phyloP scores from a whole-genome alignment of 2,888 invertebrate genomes.

The Nematopogon swammerdamellus region DNA sequence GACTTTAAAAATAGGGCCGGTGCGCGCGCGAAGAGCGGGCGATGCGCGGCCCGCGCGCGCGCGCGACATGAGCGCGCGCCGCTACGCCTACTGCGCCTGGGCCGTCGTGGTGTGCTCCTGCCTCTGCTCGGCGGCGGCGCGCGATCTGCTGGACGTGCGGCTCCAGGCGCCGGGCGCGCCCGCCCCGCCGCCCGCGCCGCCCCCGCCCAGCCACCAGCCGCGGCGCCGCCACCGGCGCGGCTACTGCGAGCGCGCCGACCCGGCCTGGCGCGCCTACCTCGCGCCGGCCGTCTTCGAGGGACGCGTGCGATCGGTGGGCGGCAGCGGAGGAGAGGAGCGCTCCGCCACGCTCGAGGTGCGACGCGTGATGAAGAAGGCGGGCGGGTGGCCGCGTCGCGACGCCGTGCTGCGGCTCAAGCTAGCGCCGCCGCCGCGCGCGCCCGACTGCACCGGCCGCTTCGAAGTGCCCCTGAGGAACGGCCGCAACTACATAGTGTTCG shows the following conservation, averaged over 20 bases:
- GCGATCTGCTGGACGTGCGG: neutral
- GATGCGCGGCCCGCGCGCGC: constrained; percentile 42
- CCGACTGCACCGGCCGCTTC: constrained; percentile 41
- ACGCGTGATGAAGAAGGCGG: constrained; percentile 39
- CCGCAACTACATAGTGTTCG: constrained; percentile 49
- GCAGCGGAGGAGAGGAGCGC: constrained; percentile 23
- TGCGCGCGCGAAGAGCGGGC: constrained; percentile 16
- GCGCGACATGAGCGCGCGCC: constrained; percentile 34
- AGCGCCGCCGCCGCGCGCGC: constrained; percentile 21
- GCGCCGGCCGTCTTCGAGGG: constrained; percentile 51
- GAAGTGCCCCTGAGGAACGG: constrained; percentile 45
- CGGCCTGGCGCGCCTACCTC: constrained; percentile 51
- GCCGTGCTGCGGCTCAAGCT: constrained; percentile 35
- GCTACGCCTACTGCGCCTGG: constrained; percentile 32
- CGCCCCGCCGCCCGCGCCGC: constrained; percentile 10
- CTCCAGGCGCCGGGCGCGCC: no score
- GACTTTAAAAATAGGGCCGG: constrained; percentile 1
- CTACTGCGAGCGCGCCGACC: constrained; percentile 53
- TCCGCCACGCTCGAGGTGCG: constrained; percentile 41
- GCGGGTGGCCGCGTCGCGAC: constrained; percentile 36
- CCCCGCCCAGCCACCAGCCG: constrained; percentile 30
- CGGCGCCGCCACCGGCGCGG: constrained; percentile 24
- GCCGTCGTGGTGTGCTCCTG: constrained; percentile 28
- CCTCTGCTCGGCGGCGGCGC: constrained; percentile 1
- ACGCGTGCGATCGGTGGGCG: constrained; percentile 28